phyloP scores from a whole-genome alignment of 2,113 vertebrate species.

The Trichomycterus rosablanca region DNA sequence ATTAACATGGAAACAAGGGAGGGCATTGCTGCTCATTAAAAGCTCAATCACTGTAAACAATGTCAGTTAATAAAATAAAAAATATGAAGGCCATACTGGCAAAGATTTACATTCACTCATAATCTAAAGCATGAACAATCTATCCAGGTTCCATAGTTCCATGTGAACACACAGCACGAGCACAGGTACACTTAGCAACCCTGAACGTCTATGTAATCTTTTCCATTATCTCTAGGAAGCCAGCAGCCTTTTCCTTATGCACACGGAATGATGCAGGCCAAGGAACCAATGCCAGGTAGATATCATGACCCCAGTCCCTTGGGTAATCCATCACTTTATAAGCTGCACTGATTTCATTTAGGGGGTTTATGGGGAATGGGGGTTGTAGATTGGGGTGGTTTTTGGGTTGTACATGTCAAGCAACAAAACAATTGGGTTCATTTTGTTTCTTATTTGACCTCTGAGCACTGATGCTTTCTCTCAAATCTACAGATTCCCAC shows the following conservation, averaged over 20 bases:
- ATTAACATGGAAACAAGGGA: too few species aligned
- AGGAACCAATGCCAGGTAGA: conserved; percentile 42
- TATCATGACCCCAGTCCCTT: conserved; percentile 48
- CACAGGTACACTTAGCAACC: too few species aligned
- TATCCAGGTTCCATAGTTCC: too few species aligned
- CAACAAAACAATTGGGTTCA: conserved; percentile 46
- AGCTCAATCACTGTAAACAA: too few species aligned
- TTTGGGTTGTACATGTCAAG: conserved; percentile 63
- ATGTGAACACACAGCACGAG: conserved; percentile 30
- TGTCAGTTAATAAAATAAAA: too few species aligned
- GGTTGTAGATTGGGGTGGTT: too few species aligned
- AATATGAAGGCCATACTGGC: too few species aligned
- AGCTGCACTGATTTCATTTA: conserved; percentile 58
- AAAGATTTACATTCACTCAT: too few species aligned
- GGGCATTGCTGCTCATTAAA: too few species aligned
- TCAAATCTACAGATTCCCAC: neutral
- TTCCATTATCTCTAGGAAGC: conserved; percentile 46
- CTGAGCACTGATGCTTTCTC: conserved; percentile 19
- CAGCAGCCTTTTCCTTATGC: conserved; percentile 55
- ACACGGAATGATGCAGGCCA: conserved; percentile 52
- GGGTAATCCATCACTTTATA: conserved; percentile 57
- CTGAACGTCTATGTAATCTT: conserved; percentile 35
- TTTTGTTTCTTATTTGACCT: conserved; percentile 41
- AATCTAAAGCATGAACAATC: too few species aligned
- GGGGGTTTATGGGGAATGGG: too few species aligned